Evolutionary conservation across 1,140 invertebrate genomes (phyloP), one percentile per base, ranked within the genome.

Genomic region (Drosophila grimshawi): DNA sequence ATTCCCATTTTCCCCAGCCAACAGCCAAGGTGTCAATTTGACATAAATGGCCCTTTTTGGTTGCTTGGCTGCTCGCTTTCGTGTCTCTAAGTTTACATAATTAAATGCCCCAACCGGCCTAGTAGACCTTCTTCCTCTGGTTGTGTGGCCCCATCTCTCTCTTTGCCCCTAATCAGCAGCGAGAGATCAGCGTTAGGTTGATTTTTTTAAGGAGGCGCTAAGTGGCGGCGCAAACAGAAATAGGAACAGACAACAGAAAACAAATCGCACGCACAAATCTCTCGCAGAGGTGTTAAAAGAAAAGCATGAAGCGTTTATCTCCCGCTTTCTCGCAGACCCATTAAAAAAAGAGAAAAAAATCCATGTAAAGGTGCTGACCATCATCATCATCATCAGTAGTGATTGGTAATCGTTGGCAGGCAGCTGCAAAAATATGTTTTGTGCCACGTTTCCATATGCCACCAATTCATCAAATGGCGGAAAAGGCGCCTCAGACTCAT

Each of bases 211-310:
- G 81, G 60, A 86, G 82, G 82, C 83, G 83, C 83, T 88, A 88
- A 88, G 83, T 88, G 83, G 77, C 73, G 52, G 49, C 77, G 73
- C 69, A 88, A 88, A 86, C 80, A 86, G 51, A 46, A 56, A 62
- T 33, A 35, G 19, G 19, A 53, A 19, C 32, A 27, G 19, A 19
- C 19, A 19, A 19, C 19, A 53, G 11, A 56, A 64, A 76, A 75
- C 81, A 76, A 74, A 89, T 81, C 78, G 80, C 73, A 79, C 59
- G 62, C 72, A 88, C 85, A 88, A 88, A 88, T 88, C 85, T 89
- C 85, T 89, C 80, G 80, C 73, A 80, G 88, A 88, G 85, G 83
- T 89, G 83, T 88, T 88, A 88, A 88, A 83, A 83, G 83, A 88
- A 88, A 88, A 88, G 68, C 83, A 89, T 80, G 76, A 46, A 73